Evolutionary conservation across 1,140 invertebrate genomes (phyloP).

Genomic region (Eubasilissa regina): DNA sequence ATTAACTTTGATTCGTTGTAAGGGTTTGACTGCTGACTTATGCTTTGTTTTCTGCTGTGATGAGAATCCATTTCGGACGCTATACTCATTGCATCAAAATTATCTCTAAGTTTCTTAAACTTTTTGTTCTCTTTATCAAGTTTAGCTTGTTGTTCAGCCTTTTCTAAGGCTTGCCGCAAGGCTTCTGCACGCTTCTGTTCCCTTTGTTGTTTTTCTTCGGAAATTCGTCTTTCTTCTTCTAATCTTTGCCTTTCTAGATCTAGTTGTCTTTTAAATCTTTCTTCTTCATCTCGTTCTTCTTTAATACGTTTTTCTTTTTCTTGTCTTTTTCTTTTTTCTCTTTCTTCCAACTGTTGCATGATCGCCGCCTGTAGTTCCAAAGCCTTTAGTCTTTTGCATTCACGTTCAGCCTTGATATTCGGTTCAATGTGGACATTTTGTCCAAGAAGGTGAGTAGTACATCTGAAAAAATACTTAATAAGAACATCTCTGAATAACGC

Average conservation of each 20-base stretch:
- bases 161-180: constrained; percentile 75
- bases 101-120: constrained; percentile 53
- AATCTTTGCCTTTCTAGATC: constrained; percentile 76
- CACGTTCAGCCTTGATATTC: constrained; percentile 78
- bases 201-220: constrained; percentile 75
- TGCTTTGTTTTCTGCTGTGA: constrained; percentile 30
- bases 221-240: constrained; percentile 73
- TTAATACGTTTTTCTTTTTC: constrained; percentile 75
- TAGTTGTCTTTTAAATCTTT: constrained; percentile 77
- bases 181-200: constrained; percentile 75
- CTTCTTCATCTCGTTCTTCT: constrained; percentile 80
- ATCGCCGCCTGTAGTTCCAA: constrained; percentile 82
- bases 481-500: not conserved
- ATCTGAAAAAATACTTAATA: constrained; percentile 35
- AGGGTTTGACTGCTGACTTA: constrained; percentile 24
- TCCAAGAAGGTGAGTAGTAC: constrained; percentile 78
- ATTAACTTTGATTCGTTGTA: constrained; percentile 58
- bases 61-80: constrained; percentile 63
- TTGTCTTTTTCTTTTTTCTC: constrained; percentile 76
- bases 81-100: constrained; percentile 63
- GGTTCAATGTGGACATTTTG: constrained; percentile 82
- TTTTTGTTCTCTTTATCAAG: constrained; percentile 71
- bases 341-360: constrained; percentile 81
- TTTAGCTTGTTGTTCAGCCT: constrained; percentile 75
- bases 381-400: constrained; percentile 79